Percentiles rank a stretch among this genome's conserved stretches.
phyloP scores from a whole-genome alignment of 2,888 invertebrate species.

The Sicus ferrugineus region DNA sequence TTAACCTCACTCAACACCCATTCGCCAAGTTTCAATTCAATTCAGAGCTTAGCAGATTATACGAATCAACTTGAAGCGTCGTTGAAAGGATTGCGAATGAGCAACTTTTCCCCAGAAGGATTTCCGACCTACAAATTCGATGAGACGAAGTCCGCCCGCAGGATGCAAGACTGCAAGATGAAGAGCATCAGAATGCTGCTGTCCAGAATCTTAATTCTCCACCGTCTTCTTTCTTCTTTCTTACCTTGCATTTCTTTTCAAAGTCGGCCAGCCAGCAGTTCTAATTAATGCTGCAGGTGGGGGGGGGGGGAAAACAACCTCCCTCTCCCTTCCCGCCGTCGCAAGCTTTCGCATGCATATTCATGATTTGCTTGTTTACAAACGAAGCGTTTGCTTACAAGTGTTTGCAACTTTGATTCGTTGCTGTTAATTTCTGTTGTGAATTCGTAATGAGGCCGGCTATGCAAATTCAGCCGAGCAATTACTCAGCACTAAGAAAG shows the following conservation, averaged over 20 bases:
- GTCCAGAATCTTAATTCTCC: too few species aligned
- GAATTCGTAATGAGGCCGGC: constrained; percentile 32
- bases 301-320: not conserved
- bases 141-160: too few species aligned
- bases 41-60: too few species aligned
- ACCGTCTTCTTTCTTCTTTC: not conserved
- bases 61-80: too few species aligned
- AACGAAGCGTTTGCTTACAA: constrained; percentile 30
- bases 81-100: too few species aligned
- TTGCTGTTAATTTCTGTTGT: constrained; percentile 31
- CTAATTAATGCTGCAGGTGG: constrained; percentile 9
- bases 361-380: constrained; percentile 29
- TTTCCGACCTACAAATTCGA: too few species aligned
- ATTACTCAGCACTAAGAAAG: constrained; percentile 32
- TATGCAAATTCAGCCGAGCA: constrained; percentile 29
- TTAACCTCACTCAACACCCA: too few species aligned
- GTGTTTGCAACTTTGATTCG: constrained; percentile 22
- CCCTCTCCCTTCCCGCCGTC: not conserved
- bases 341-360: not conserved
- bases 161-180: too few species aligned
- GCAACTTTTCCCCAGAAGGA: too few species aligned
- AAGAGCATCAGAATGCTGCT: too few species aligned
- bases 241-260: not conserved
- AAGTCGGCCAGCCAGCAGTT: not conserved
- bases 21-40: too few species aligned